phyloP scores from a whole-genome alignment of 2,113 vertebrate genomes.

The Nycticryphes semicollaris region DNA sequence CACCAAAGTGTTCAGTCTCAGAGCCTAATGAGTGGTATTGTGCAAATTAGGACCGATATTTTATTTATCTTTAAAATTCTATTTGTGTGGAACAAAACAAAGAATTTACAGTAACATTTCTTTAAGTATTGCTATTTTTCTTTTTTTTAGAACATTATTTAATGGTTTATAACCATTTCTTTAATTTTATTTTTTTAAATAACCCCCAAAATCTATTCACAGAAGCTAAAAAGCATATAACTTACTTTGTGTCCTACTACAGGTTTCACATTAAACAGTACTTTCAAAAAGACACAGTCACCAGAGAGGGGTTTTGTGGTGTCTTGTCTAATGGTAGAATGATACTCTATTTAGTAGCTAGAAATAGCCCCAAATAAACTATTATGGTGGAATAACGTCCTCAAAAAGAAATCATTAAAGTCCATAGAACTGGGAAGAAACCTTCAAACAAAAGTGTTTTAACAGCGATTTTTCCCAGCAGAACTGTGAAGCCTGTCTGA shows the following conservation, averaged over 20 bases:
- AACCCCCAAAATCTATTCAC: not conserved
- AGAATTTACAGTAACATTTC: not conserved
- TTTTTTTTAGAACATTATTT: not conserved
- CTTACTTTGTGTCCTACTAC: not conserved
- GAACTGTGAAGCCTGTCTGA: not conserved
- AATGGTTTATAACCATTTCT: not conserved
- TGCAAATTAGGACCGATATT: not conserved
- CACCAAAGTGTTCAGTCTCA: not conserved
- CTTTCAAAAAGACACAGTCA: not conserved
- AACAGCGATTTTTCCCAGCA: not conserved
- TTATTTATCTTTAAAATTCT: not conserved
- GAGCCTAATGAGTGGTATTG: not conserved
- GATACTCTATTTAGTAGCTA: not conserved
- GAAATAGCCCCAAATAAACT: conserved; percentile 14
- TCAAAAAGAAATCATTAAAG: conserved; percentile 1
- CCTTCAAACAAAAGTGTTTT: not conserved
- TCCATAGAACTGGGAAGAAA: not conserved
- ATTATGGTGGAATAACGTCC: not conserved
- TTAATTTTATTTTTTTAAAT: not conserved
- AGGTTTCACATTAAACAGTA: not conserved
- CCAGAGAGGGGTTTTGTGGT: not conserved
- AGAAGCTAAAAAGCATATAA: not conserved
- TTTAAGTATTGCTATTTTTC: not conserved
- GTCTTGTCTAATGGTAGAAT: not conserved
- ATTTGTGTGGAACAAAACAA: not conserved